phyloP scores from a whole-genome alignment of 2,797 vertebrate genomes.

The Picus viridis region DNA sequence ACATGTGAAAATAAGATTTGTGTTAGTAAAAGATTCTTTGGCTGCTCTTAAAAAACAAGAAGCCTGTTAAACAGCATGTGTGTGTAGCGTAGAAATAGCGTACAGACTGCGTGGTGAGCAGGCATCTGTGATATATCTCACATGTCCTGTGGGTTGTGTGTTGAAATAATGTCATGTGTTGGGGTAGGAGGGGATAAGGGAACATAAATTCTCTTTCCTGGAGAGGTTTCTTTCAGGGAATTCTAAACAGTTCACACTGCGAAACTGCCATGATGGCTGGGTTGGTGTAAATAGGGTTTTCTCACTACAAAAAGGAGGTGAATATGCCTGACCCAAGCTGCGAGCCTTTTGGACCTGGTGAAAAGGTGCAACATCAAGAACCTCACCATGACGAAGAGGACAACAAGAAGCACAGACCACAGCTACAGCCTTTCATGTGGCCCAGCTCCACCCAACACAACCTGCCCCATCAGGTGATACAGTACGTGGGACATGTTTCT shows the following conservation, averaged over 20 bases:
- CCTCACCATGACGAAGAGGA: too few species aligned
- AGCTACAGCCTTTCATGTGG: accelerated
- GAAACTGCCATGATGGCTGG: accelerated
- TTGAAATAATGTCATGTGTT: background rate
- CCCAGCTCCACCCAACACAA: background rate
- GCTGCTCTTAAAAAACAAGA: background rate
- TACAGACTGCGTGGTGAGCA: background rate
- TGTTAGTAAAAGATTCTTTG: constrained; percentile 24
- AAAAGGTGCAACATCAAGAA: background rate
- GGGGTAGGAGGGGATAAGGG: background rate
- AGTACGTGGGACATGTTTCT: background rate
- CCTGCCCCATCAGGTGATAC: background rate
- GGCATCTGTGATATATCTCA: background rate
- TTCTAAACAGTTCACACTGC: accelerated
- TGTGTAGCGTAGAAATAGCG: background rate
- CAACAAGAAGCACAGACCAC: background rate
- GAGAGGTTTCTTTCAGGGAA: background rate
- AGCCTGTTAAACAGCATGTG: constrained; percentile 1
- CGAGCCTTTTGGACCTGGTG: background rate
- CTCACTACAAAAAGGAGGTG: background rate
- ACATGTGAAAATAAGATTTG: constrained; percentile 56
- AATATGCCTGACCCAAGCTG: accelerated
- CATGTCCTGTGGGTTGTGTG: background rate
- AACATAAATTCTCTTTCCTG: background rate
- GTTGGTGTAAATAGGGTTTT: background rate